Evolutionary conservation across 2,888 invertebrate genomes (phyloP).

Genomic region (Endomychus coccineus): DNA sequence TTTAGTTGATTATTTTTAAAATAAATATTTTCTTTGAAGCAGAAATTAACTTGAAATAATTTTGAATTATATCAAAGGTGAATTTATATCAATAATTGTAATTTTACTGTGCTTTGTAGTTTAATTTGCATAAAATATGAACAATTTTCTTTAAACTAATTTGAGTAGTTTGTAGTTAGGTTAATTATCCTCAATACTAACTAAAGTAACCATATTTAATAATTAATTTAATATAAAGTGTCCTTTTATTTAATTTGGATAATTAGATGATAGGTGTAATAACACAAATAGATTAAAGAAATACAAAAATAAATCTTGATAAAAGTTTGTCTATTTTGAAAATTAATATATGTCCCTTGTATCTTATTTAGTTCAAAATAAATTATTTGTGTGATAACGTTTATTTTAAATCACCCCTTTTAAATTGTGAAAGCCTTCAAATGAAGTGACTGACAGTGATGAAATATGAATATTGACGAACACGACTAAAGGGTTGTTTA

Average conservation of each 20-base stretch:
- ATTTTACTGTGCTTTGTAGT: constrained; percentile 16
- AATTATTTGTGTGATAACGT: constrained; percentile 34
- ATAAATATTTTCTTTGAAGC: constrained; percentile 27
- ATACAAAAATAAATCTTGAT: constrained; percentile 27
- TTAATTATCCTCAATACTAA: constrained; percentile 15
- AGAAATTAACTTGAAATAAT: constrained; percentile 23
- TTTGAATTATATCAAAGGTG: constrained; percentile 18
- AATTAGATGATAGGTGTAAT: constrained; percentile 29
- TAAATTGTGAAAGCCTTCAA: too few relatives aligned
- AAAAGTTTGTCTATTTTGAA: constrained; percentile 35
- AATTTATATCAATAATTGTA: constrained; percentile 17
- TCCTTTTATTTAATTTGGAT: constrained; percentile 31
- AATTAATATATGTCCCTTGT: constrained; percentile 34
- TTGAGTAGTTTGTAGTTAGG: constrained; percentile 16
- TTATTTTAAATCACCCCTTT: too few relatives aligned
- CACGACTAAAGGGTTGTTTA: too few relatives aligned
- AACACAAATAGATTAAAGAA: constrained; percentile 21
- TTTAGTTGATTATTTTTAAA: too few relatives aligned
- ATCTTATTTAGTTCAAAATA: constrained; percentile 36
- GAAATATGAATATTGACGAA: too few relatives aligned
- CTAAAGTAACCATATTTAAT: constrained; percentile 30
- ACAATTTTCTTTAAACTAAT: constrained; percentile 15
- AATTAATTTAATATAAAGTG: constrained; percentile 26
- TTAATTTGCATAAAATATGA: constrained; percentile 20
- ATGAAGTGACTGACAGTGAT: too few relatives aligned